Conservation (phyloP, 2,113 vertebrate species). For the Platysternon megacephalum region DNA sequence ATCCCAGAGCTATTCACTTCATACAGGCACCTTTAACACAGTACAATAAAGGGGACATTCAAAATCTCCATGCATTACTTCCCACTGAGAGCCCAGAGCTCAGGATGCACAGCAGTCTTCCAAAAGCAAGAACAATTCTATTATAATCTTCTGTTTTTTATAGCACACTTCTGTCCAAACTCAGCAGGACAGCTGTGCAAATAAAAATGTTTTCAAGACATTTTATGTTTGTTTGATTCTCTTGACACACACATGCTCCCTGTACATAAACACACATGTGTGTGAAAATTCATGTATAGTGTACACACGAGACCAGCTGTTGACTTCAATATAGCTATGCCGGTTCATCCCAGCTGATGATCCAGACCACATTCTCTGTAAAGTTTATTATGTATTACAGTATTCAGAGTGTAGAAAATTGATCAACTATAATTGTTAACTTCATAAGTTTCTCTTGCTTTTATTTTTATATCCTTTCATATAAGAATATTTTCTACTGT, state of each 20-base stretch:
- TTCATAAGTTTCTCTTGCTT: not conserved
- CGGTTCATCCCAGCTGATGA: not conserved
- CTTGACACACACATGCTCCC: not conserved
- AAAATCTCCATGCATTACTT: constrained; percentile 20
- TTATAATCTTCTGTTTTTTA: constrained; percentile 51
- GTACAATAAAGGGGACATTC: not conserved
- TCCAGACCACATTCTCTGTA: not conserved
- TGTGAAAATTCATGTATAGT: not conserved
- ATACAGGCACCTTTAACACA: not conserved
- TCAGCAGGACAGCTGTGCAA: constrained; percentile 67
- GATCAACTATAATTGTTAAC: not conserved
- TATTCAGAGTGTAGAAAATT: not conserved
- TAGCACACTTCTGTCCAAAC: not conserved
- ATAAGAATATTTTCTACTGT: not conserved
- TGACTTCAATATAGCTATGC: not conserved
- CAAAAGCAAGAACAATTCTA: constrained; percentile 52
- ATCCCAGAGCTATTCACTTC: constrained; percentile 35
- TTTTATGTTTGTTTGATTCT: not conserved
- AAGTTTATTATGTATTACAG: not conserved
- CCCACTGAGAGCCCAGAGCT: constrained; percentile 12
- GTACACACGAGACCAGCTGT: not conserved
- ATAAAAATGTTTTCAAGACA: constrained; percentile 31
- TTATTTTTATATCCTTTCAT: not conserved
- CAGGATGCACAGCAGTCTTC: constrained; percentile 53
- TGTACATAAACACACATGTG: not conserved